phyloP scores from a whole-genome alignment of 35 echinoderm and acorn worm genomes.

The Patiria miniata region DNA sequence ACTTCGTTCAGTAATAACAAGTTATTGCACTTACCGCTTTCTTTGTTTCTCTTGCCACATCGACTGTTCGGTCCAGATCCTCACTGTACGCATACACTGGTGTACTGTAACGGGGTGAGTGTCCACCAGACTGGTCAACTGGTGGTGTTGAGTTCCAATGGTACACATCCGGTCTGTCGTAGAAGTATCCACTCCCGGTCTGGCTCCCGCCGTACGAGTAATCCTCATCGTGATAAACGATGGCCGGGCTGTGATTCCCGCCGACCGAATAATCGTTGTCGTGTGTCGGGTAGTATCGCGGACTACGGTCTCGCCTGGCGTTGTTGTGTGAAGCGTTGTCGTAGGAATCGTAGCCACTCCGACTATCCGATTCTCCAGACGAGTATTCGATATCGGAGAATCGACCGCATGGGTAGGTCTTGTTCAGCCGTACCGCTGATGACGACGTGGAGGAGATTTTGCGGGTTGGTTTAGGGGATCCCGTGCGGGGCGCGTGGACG shows the following conservation, averaged over 20 bases:
- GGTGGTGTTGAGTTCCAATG: neutral
- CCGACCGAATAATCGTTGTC: neutral
- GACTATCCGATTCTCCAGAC: neutral
- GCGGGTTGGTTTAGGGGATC: neutral
- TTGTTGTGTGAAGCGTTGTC: neutral
- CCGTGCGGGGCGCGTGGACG: neutral
- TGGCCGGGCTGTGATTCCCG: neutral
- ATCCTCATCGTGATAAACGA: neutral
- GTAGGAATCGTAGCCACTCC: slow-evolving; percentile 8
- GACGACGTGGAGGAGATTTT: neutral
- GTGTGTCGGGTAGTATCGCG: slow-evolving; percentile 11
- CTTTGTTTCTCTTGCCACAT: slow-evolving; percentile 3
- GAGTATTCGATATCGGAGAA: slow-evolving; percentile 4
- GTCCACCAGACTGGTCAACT: neutral
- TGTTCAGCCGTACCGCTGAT: neutral
- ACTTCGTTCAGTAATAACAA: no score
- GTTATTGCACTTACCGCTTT: slow-evolving; percentile 8
- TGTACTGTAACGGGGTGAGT: neutral
- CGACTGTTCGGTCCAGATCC: neutral
- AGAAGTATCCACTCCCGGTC: neutral
- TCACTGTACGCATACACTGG: neutral
- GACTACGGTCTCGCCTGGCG: neutral
- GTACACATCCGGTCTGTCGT: neutral
- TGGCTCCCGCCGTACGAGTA: slow-evolving; percentile 10
- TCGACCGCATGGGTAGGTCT: neutral